phyloP scores from a whole-genome alignment of 1,140 invertebrate species.

The Sesamia nonagrioides region DNA sequence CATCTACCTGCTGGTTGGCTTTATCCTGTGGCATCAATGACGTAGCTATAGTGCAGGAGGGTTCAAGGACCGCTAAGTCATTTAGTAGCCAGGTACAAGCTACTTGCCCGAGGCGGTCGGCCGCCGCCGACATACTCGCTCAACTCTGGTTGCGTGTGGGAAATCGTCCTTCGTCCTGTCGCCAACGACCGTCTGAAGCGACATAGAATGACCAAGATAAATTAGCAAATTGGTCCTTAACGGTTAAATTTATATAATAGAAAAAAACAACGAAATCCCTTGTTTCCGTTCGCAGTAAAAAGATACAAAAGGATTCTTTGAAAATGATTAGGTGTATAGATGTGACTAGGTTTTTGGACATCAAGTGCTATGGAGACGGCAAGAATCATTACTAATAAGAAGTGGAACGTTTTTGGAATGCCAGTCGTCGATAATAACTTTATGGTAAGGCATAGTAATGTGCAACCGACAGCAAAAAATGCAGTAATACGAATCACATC shows the following conservation, averaged over 20 bases:
- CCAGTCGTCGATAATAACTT: conserved; percentile 27
- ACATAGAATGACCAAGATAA: conserved; percentile 24
- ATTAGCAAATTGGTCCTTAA: conserved; percentile 34
- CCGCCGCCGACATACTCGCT: conserved; percentile 50
- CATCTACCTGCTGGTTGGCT: conserved; percentile 44
- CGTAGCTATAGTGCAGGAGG: conserved; percentile 47
- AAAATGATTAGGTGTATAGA: neutral
- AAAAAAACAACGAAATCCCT: neutral
- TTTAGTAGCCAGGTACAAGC: conserved; percentile 66
- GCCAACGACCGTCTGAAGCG: conserved; percentile 43
- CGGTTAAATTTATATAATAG: neutral
- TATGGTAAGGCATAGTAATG: conserved; percentile 22
- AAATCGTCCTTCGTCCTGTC: conserved; percentile 60
- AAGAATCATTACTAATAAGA: neutral
- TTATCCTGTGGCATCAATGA: conserved; percentile 53
- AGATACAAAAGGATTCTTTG: neutral
- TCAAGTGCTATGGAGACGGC: neutral
- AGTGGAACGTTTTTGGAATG: conserved; percentile 11
- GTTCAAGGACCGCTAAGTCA: conserved; percentile 66
- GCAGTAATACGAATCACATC: conserved; percentile 63
- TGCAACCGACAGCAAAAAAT: conserved; percentile 71
- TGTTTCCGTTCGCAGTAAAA: neutral
- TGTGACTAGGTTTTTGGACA: neutral
- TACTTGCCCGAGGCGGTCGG: conserved; percentile 54
- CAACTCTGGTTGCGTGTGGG: conserved; percentile 61